Conservation (phyloP, 2,888 invertebrate genomes). For the Orchesellides sinensis region DNA sequence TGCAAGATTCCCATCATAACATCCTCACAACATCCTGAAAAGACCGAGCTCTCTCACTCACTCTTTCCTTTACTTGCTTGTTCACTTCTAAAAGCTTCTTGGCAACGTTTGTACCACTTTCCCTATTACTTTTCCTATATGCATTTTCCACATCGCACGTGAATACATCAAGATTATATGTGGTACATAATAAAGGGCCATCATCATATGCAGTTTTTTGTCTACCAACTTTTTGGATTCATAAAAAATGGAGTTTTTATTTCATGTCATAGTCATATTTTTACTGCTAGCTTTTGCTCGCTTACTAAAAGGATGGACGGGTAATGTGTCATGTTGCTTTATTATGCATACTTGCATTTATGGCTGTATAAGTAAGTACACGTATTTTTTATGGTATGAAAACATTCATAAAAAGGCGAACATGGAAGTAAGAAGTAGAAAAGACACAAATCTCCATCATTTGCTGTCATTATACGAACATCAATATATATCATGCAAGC, state of each 20-base stretch:
- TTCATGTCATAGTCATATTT: background rate
- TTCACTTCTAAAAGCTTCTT: slow-evolving; percentile 6
- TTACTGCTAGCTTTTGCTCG: slow-evolving; percentile 14
- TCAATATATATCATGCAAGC: no score
- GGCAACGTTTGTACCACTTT: slow-evolving; percentile 50
- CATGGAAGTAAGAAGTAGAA: no score
- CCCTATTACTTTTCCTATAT: background rate
- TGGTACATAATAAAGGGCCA: no score
- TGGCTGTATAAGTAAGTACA: no score
- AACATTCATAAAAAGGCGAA: no score
- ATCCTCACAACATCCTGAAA: slow-evolving; percentile 37
- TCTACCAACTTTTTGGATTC: slow-evolving; percentile 18
- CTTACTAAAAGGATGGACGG: background rate
- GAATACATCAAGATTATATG: no score
- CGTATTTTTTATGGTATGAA: no score
- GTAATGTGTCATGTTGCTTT: background rate
- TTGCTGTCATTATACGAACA: no score
- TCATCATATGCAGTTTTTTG: background rate
- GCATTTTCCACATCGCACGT: background rate
- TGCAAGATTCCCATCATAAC: slow-evolving; percentile 72
- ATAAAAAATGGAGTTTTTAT: slow-evolving; percentile 16
- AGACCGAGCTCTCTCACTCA: slow-evolving; percentile 8
- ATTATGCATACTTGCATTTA: background rate
- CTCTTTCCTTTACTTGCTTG: background rate
- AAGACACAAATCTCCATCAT: no score